phyloP scores from a whole-genome alignment of 2,113 vertebrate species.

The Lepus europaeus region DNA sequence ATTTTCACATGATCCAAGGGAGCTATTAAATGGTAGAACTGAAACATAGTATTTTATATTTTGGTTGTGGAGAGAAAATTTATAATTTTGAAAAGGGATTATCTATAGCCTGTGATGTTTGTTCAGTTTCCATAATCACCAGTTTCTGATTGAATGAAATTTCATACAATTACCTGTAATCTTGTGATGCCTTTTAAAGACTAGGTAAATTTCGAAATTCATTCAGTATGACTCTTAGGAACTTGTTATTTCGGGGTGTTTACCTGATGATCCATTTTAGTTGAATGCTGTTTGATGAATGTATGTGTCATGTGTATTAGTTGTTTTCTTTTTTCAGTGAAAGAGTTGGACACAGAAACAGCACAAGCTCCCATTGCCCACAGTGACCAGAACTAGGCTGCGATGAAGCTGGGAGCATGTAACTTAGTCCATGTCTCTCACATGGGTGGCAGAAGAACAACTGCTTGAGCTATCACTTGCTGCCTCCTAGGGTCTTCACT shows the following conservation, averaged over 20 bases:
- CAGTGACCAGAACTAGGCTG: too few species aligned
- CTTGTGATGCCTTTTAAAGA: conserved; percentile 17
- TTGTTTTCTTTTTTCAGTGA: too few species aligned
- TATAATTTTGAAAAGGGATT: conserved; percentile 23
- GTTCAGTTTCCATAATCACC: background rate
- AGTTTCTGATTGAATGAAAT: background rate
- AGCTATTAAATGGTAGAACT: background rate
- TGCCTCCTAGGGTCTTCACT: too few species aligned
- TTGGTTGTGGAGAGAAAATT: conserved; percentile 11
- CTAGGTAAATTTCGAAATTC: background rate
- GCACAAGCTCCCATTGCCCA: too few species aligned
- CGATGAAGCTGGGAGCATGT: too few species aligned
- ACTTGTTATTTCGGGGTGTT: background rate
- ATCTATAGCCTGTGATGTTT: background rate
- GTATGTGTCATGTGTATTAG: too few species aligned
- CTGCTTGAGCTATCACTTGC: too few species aligned
- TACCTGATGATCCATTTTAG: background rate
- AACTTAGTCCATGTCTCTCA: too few species aligned
- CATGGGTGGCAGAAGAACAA: too few species aligned
- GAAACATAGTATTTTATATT: background rate
- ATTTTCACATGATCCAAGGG: background rate
- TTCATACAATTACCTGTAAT: conserved; percentile 18
- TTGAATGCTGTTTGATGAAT: background rate
- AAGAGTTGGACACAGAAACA: too few species aligned
- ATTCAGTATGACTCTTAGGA: background rate